Base-by-base conservation (phyloP, 64 coral and sea anemone genomes). In the Hydrozoanthus tunicans region DNA sequence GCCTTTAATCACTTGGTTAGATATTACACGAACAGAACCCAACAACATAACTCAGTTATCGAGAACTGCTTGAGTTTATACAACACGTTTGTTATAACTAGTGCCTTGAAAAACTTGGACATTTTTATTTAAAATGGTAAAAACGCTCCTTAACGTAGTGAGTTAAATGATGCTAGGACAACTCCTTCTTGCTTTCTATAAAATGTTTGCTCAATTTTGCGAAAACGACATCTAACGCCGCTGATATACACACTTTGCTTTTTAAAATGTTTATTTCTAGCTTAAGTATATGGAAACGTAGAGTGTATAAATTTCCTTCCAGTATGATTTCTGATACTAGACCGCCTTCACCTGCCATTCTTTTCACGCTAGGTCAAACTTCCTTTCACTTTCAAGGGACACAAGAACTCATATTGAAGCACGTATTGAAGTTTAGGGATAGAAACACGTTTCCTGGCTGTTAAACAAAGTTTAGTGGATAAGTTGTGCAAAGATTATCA, bases 281-380 rank as follows among this genome's bases (percentile, higher is more conserved):
- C 25, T 76, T 76, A 76, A 76, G 72, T 76, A 51, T 76, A 76
- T 76, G 72, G 13, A 76, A 76, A 76, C 26, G 43, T 76, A 27
- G 72, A 76, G 72, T 76, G 72, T 76, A 76, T 76, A 76, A 76
- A 76, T 76, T 76, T 76, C 72, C 72, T 76, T 43, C 32, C 43
- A 76, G 72, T 76, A 52, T 76, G 13, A 76, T 76, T 76, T 76
- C 10, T 76, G 72, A 76, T 76, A 76, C 72, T 12, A 76, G 72
- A 76, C 72, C 72, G 24, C 27, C 27, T 76, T 52, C 20, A 76
- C 13, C 11, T 51, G 72, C 43, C 27, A 32, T 76, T 9, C 72
- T 52, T 76, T 76, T 76, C 72, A 76, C 72, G 72, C 72, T 12
- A 76, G 43, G 72, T 51, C 72, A 76, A 76, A 51, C 14, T 76